Conservation (phyloP, 1,140 invertebrate genomes). For the Aphaenogaster floridana region DNA sequence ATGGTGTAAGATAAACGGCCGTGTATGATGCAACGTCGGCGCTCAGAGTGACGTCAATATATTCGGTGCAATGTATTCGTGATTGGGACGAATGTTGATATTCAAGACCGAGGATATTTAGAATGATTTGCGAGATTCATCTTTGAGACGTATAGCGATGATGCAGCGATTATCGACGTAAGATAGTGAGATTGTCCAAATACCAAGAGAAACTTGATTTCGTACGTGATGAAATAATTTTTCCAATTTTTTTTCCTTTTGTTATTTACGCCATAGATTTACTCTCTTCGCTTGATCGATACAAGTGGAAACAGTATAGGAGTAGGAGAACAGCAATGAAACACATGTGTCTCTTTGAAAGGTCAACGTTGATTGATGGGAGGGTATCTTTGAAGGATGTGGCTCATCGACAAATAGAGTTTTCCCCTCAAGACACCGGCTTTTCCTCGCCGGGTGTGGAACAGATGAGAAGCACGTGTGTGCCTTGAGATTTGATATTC, state of each 20-base stretch:
- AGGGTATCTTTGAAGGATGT: background rate
- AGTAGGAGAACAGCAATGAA: background rate
- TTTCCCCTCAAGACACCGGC: background rate
- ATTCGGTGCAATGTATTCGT: background rate
- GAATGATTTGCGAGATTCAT: background rate
- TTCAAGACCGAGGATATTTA: background rate
- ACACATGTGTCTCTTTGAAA: background rate
- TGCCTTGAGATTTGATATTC: background rate
- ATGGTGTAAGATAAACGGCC: background rate
- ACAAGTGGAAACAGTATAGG: background rate
- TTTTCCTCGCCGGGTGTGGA: background rate
- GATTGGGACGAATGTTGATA: background rate
- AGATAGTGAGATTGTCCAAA: background rate
- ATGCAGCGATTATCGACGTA: background rate
- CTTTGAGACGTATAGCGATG: background rate
- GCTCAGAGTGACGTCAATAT: conserved; percentile 4
- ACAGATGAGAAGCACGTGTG: background rate
- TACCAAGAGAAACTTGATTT: background rate
- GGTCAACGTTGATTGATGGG: background rate
- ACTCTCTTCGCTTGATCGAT: background rate
- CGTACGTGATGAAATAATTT: background rate
- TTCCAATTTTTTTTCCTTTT: background rate
- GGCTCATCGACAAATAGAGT: no score
- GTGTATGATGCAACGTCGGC: conserved; percentile 24
- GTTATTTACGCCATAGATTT: background rate